These are phyloP conservation scores for Choloepus hoffmanni DNA, from an alignment of 2,113 vertebrate genomes.

Conservation along the genomic window DNA sequence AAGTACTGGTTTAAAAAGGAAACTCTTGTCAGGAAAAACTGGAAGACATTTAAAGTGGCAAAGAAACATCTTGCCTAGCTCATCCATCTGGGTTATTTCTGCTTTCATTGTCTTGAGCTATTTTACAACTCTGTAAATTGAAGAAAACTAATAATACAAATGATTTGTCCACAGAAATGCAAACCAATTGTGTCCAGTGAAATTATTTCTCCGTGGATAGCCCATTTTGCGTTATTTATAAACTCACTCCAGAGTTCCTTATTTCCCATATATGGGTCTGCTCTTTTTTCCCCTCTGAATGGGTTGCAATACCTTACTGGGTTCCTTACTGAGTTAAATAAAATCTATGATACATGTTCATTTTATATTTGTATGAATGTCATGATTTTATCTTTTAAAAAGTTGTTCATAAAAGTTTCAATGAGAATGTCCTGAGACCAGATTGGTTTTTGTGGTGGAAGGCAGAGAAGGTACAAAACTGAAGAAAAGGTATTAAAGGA, in stretches of 20 bases:
- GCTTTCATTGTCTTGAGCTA: background rate
- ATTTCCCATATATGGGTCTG: background rate
- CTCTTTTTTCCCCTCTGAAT: background rate
- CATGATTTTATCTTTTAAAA: background rate
- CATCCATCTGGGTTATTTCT: background rate
- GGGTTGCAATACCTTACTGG: background rate
- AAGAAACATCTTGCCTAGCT: background rate
- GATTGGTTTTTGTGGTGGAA: background rate
- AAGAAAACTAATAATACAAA: background rate
- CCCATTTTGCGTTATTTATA: background rate
- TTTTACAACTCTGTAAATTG: conserved; percentile 2
- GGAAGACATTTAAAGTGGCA: background rate
- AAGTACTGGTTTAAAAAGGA: conserved; percentile 5
- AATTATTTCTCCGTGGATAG: background rate
- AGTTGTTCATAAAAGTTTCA: background rate
- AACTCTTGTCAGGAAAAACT: background rate
- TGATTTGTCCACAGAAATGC: background rate
- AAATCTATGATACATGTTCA: background rate
- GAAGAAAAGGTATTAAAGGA: background rate
- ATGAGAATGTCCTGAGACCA: background rate
- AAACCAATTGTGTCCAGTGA: background rate
- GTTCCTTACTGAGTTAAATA: background rate
- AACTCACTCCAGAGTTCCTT: conserved; percentile 1
- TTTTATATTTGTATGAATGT: background rate
- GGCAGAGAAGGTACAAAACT: background rate